These are phyloP conservation scores for Artemisiospiza belli DNA, from an alignment of 2,113 vertebrate species.

Conservation along the genomic window DNA sequence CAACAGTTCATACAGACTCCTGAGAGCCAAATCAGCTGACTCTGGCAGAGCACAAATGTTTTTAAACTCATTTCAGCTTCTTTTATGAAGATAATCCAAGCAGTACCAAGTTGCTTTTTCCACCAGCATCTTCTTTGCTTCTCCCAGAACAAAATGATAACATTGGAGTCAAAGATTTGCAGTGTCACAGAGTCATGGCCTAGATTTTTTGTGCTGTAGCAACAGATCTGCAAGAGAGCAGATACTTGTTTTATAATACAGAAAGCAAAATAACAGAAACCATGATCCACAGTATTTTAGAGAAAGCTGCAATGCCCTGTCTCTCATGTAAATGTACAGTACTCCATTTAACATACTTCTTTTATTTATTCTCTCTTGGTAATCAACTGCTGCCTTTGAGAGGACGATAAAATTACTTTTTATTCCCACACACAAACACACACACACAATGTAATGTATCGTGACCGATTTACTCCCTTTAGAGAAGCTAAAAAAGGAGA, in stretches of 20 bases:
- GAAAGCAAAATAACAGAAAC: neutral
- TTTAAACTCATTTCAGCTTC: constrained; percentile 40
- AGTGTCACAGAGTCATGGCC: neutral
- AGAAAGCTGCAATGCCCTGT: neutral
- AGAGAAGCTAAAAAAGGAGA: constrained; percentile 11
- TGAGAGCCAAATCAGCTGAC: constrained; percentile 40
- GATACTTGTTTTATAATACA: neutral
- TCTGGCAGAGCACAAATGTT: constrained; percentile 39
- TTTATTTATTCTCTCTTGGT: constrained; percentile 26
- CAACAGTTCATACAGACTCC: constrained; percentile 13
- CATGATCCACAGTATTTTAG: neutral
- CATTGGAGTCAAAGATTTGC: neutral
- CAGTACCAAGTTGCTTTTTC: constrained; percentile 45
- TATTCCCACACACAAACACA: neutral
- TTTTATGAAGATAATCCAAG: constrained; percentile 57
- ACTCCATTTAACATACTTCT: constrained; percentile 1
- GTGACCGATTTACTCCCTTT: neutral
- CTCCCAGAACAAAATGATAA: constrained; percentile 32
- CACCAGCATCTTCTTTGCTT: constrained; percentile 28
- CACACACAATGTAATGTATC: constrained; percentile 15
- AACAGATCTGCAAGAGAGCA: neutral
- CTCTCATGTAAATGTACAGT: neutral
- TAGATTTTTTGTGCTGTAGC: neutral
- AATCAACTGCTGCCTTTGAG: constrained; percentile 41
- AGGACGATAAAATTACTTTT: constrained; percentile 8